Evolutionary conservation across 2,797 vertebrate genomes (phyloP).

Genomic region (Microcaecilia unicolor): DNA sequence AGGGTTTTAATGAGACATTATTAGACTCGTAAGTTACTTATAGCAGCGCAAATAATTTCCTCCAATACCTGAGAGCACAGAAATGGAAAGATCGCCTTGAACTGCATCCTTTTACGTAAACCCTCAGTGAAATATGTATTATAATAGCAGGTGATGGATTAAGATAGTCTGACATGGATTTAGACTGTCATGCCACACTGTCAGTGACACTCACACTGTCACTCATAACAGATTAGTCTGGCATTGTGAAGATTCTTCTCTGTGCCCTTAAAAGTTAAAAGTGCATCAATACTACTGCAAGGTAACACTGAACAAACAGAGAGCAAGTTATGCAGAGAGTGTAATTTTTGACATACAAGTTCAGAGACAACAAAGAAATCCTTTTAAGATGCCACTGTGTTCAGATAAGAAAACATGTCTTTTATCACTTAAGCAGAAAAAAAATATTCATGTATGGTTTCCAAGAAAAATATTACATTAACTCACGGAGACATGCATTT

Average conservation of each 20-base stretch:
- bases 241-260: conserved; percentile 50
- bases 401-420: conserved; percentile 53
- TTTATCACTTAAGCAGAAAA: conserved; percentile 47
- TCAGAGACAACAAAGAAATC: conserved; percentile 54
- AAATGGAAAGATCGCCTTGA: conserved; percentile 37
- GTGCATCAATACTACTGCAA: conserved; percentile 42
- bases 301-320: conserved; percentile 47
- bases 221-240: conserved; percentile 55
- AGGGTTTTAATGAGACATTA: no score
- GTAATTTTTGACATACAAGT: conserved; percentile 54
- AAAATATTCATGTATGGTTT: conserved; percentile 33
- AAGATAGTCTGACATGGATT: conserved; percentile 44
- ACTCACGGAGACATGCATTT: conserved; percentile 45
- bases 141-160: conserved; percentile 54
- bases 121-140: conserved; percentile 30
- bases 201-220: conserved; percentile 45
- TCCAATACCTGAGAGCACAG: no score
- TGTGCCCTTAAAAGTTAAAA: conserved; percentile 49
- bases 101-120: conserved; percentile 22
- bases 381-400: conserved; percentile 63
- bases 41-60: no score
- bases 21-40: no score
- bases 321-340: conserved; percentile 41
- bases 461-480: conserved; percentile 53
- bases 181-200: conserved; percentile 51